These are phyloP conservation scores for Thermophis baileyi DNA, from an alignment of 2,113 vertebrate species.

Conservation along the genomic window DNA sequence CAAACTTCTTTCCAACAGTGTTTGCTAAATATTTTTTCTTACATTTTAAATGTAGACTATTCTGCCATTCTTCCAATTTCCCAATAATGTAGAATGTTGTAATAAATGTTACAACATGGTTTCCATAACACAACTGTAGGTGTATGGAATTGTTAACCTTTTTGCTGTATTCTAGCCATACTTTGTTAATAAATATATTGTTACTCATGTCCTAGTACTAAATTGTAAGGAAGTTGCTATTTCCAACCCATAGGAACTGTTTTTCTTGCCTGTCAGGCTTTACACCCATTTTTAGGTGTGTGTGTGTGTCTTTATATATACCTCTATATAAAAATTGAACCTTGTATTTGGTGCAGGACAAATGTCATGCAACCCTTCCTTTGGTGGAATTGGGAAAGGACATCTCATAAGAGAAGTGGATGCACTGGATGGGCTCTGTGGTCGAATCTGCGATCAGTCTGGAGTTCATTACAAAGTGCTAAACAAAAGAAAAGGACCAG, in stretches of 20 bases:
- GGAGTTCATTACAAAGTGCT: constrained; percentile 92
- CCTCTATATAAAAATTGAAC: neutral
- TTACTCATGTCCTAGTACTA: neutral
- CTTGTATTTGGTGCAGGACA: constrained; percentile 68
- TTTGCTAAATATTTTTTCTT: neutral
- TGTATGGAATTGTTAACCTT: neutral
- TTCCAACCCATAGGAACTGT: neutral
- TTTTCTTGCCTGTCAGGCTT: neutral
- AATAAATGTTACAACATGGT: neutral
- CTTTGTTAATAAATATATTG: neutral
- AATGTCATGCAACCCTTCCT: constrained; percentile 94
- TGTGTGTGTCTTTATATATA: neutral
- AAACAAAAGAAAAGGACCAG: constrained; percentile 89
- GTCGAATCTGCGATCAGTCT: constrained; percentile 83
- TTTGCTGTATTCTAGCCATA: neutral
- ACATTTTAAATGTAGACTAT: neutral
- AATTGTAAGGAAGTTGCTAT: neutral
- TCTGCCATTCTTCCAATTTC: neutral
- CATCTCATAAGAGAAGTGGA: constrained; percentile 91
- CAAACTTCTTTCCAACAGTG: neutral
- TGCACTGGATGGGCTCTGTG: constrained; percentile 91
- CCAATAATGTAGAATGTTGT: neutral
- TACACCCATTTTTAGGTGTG: neutral
- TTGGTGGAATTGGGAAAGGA: constrained; percentile 94
- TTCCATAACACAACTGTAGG: neutral